Base-by-base conservation (phyloP, 2,113 vertebrate species). In the Macroglossus sobrinus region DNA sequence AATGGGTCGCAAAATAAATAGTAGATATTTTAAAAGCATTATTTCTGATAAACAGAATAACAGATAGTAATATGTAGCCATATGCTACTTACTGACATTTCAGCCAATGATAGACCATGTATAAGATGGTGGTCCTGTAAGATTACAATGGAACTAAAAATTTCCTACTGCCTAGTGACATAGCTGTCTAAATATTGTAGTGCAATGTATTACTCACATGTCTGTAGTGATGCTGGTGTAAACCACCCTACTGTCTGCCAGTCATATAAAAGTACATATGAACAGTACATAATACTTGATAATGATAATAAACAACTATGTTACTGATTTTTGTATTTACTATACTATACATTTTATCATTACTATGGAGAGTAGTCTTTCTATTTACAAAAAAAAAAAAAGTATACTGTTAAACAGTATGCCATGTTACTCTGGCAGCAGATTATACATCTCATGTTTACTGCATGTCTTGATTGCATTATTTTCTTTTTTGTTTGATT, bases 11-110 rank as follows among this genome's bases (percentile, higher is more conserved):
- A 84, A 92, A 72, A 82, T 80, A 68, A 72, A 78, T 33, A 26
- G 35, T 59, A 33, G 61, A 76, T 45, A 59, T 79, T 78, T 28
- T 21, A 9, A 95, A 95, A 91, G 55, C 18, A 88, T 69, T 86
- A 40, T 89, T 76, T 94, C 72, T 63, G 5, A 84, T 35, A 55
- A 72, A 26, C 24, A 14, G 38, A 47, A 79, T 18, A 68, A n/a
- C 2, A 50, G 4, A 45, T 69, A 80, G 9, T 53, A 68, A 43
- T 33, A 89, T 38, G 40, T 4, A 59, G 15, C 26, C 15, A 80
- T 30, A 35, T 4, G 11, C 22, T 15, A 59, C 40, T 11, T 59
- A 59, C 50, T 50, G 15, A 59, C 78, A 40, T 80, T 40, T 59
- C 55, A 80, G 38, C 78, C 78, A 30, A 12, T 19, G 55, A 30